These are phyloP conservation scores for Fundulus diaphanus DNA, from an alignment of 2,797 vertebrate genomes.

Conservation along the genomic window DNA sequence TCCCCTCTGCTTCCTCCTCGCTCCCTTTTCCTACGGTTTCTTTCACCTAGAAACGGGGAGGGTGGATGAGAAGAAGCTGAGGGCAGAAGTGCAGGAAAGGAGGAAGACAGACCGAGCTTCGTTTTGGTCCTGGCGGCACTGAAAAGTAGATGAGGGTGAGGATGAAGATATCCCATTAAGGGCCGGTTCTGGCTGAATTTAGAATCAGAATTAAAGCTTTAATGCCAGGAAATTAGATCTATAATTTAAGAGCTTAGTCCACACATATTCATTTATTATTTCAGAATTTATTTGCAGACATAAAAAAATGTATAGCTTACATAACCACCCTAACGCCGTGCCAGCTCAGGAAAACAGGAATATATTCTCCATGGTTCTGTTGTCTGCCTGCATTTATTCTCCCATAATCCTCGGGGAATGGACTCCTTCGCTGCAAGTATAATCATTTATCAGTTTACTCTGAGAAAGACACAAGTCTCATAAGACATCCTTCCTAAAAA, in stretches of 20 bases:
- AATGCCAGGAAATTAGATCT: constrained; percentile 22
- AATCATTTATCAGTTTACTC: neutral
- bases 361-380: neutral
- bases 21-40: constrained; percentile 46
- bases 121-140: constrained; percentile 3
- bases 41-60: constrained; percentile 33
- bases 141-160: constrained; percentile 25
- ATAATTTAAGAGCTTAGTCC: constrained; percentile 32
- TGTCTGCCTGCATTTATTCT: neutral
- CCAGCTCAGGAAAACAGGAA: constrained; percentile 8
- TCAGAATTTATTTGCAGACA: constrained; percentile 18
- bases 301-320: constrained; percentile 4
- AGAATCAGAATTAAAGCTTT: constrained; percentile 31
- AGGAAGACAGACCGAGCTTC: constrained; percentile 34
- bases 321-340: constrained; percentile 1
- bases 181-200: constrained; percentile 36
- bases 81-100: constrained; percentile 37
- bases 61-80: constrained; percentile 34
- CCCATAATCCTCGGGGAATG: neutral
- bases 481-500: neutral
- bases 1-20: constrained; percentile 21
- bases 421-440: neutral
- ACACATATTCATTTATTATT: constrained; percentile 20
- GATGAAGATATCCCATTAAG: constrained; percentile 26
- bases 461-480: neutral